Base-by-base conservation (phyloP, 1,140 invertebrate species). In the Manduca sexta region DNA sequence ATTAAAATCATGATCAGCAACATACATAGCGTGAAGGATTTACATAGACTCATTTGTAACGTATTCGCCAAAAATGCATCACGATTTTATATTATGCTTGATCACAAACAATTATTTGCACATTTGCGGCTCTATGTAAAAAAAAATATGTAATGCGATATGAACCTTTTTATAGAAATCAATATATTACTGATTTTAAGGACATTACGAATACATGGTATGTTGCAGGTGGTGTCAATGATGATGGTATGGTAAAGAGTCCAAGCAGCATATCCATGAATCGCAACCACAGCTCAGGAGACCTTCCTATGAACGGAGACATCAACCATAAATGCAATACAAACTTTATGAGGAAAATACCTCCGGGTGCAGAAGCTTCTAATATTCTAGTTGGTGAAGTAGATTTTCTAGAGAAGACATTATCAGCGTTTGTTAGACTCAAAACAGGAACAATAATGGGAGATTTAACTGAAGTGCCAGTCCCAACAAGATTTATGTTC, bases 341-440 rank as follows among this genome's bases (percentile, higher is more conserved):
- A 42, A 91, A 97, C 64, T 99, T 99, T 65, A 97, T 98, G 96
- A 90, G 94, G 33, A 99, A 99, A 88, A 97, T 99, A 70, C 98
- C 97, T n/a, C 90, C 91, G 0, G 97, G 97, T 14, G 94, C 97
- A 0, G 98, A 99, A 86, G 97, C 97, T 1, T 96, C 96, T 40
- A 99, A 99, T 79, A 98, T 99, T 65, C 87, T 99, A 7, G 96
- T 99, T 1, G 98, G 98, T 7, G 97, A 99, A 88, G 94, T 99
- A 2, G 97, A 99, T 77, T 98, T 98, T 79, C 88, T 99, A 15
- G 92, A 96, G 44, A 94, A 95, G 71, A 92, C 95, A 0, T 80
- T 99, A 37, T 95, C 95, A 48, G 97, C 94, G 7, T 99, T 99
- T 78, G 92, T 99, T 42, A 91, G 98, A 40, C 89, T 99, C 8